These are phyloP conservation scores for Argynnis bischoffii DNA, from an alignment of 2,888 invertebrate genomes.

Conservation along the genomic window DNA sequence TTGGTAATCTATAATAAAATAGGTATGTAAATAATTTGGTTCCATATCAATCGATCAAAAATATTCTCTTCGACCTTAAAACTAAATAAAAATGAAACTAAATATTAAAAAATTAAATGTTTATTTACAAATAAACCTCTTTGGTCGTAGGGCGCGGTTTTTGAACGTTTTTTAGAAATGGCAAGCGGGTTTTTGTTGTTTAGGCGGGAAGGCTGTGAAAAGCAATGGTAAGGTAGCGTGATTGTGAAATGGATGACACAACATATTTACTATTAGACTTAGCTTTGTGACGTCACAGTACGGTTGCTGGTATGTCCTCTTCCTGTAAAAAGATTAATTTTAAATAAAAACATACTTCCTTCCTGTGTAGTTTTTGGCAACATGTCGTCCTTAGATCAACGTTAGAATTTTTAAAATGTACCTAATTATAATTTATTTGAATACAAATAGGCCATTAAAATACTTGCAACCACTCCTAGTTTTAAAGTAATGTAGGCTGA, in stretches of 20 bases:
- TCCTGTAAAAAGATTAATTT: slow-evolving; percentile 55
- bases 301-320: slow-evolving; percentile 78
- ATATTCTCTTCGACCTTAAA: slow-evolving; percentile 34
- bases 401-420: too few species aligned
- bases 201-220: slow-evolving; percentile 58
- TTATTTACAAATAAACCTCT: slow-evolving; percentile 64
- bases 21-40: slow-evolving; percentile 59
- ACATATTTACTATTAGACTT: slow-evolving; percentile 74
- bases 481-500: too few species aligned
- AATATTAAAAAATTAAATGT: slow-evolving; percentile 47
- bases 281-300: slow-evolving; percentile 76
- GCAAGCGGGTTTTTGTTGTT: slow-evolving; percentile 58
- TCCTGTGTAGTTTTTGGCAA: too few species aligned
- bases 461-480: too few species aligned
- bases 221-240: slow-evolving; percentile 79
- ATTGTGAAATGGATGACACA: slow-evolving; percentile 67
- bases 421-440: too few species aligned
- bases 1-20: slow-evolving; percentile 44
- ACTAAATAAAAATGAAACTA: slow-evolving; percentile 45
- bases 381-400: too few species aligned
- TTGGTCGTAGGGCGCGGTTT: slow-evolving; percentile 50
- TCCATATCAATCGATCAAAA: slow-evolving; percentile 52
- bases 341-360: slow-evolving; percentile 5
- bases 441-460: too few species aligned
- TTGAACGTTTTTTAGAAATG: slow-evolving; percentile 43